phyloP scores from a whole-genome alignment of 2,113 vertebrate species.

The Castor canadensis region DNA sequence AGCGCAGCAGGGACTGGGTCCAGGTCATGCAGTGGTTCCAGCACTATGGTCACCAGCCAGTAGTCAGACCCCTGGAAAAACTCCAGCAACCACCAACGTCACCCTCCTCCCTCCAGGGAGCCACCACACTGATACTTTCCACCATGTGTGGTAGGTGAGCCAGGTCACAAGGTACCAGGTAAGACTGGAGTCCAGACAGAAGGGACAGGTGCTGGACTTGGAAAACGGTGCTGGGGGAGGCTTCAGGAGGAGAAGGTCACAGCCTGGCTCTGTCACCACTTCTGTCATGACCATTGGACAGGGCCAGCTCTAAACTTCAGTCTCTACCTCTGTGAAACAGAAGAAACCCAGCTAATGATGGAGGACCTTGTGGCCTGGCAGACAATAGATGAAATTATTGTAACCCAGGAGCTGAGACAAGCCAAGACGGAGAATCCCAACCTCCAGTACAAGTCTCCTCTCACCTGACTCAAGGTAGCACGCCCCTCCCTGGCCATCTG shows the following conservation, averaged over 20 bases:
- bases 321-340: background rate
- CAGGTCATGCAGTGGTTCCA: rapidly evolving
- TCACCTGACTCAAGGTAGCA: background rate
- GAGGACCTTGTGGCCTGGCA: rapidly evolving
- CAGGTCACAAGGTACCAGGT: background rate
- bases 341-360: background rate
- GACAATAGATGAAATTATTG: rapidly evolving
- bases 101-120: background rate
- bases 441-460: rapidly evolving
- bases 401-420: background rate
- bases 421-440: rapidly evolving
- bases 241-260: rapidly evolving
- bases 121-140: background rate
- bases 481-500: rapidly evolving
- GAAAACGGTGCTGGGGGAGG: background rate
- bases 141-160: rapidly evolving
- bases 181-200: background rate
- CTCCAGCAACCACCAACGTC: rapidly evolving
- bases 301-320: background rate
- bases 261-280: background rate
- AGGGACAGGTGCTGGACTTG: background rate
- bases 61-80: background rate
- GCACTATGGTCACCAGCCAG: rapidly evolving
- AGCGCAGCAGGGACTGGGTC: no score
- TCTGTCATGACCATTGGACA: rapidly evolving